Conservation (phyloP, 2,113 vertebrate genomes). For the Pavo muticus region DNA sequence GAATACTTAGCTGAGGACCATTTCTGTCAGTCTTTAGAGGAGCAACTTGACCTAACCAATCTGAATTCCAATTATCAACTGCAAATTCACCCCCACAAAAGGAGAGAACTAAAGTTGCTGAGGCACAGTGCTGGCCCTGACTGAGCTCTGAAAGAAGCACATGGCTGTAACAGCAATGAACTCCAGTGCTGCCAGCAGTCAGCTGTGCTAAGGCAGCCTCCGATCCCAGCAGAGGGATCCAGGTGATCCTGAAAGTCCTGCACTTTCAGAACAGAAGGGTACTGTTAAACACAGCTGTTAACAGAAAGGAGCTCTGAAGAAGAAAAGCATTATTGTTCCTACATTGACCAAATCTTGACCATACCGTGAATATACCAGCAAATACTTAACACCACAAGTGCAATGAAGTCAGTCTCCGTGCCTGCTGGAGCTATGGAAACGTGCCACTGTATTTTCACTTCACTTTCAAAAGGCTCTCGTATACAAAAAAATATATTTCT, state of each 20-base stretch:
- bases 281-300: background rate
- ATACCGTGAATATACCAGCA: background rate
- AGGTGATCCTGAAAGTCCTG: background rate
- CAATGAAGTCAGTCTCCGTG: background rate
- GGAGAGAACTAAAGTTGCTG: background rate
- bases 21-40: background rate
- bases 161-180: too few relatives aligned
- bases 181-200: background rate
- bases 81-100: background rate
- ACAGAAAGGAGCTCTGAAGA: background rate
- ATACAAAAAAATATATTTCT: background rate
- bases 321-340: constrained; percentile 16
- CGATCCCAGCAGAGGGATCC: background rate
- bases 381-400: background rate
- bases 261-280: background rate
- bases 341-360: background rate
- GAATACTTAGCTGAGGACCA: background rate
- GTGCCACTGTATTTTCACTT: background rate
- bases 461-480: background rate
- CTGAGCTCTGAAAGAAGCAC: background rate
- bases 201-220: background rate
- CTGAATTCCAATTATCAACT: background rate
- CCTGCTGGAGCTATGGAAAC: background rate
- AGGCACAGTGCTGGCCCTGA: too few relatives aligned
- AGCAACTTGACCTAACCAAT: background rate